Evolutionary conservation across 2,113 vertebrate species (phyloP), one percentile per base, ranked within the genome.

Genomic region (Hylia prasina): DNA sequence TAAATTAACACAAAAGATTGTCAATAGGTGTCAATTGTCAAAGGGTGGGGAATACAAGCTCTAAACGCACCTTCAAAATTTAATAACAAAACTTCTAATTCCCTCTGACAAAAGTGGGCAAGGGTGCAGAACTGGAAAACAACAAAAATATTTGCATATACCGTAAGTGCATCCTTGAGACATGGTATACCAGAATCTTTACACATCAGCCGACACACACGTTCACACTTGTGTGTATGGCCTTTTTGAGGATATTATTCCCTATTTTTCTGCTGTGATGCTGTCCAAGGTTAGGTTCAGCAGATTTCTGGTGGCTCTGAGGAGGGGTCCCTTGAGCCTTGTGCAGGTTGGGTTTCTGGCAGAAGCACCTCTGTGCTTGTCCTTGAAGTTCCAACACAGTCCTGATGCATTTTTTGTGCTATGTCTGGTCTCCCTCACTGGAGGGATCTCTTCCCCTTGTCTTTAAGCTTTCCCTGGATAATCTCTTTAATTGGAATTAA

Each of bases 181-280:
- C 27, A 31, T 1, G 2, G 15, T 25, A 21, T 60, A 14, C 30
- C 30, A 65, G 51, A 53, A 19, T 56, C 78, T 54, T 73, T 50
- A 11, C 18, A 23, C 5, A 10, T 11, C 63, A 79, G 6, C 11
- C 27, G 44, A 7, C 6, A 31, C 7, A 22, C 8, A 31, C 3
- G 11, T 35, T 30, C 47, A 60, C 7, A 7, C 0, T 0, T 27
- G 7, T 28, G 20, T 40, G 28, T n/a, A 6, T 48, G 35, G 8
- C 18, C 8, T 11, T 56, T 42, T 48, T 18, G 7, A 61, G 25
- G 6, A 18, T n/a, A 11, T 7, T 20, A 8, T 53, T 91, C 31
- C 14, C 16, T 28, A 2, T 40, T 75, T 63, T 33, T 64, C 23
- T 68, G 13, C 16, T 50, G 14, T 64, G 13, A 16, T 20, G 7